Evolutionary conservation across 2,888 invertebrate species (phyloP), one percentile per base, ranked within the genome.

Genomic region (Sarcophaga carnaria): DNA sequence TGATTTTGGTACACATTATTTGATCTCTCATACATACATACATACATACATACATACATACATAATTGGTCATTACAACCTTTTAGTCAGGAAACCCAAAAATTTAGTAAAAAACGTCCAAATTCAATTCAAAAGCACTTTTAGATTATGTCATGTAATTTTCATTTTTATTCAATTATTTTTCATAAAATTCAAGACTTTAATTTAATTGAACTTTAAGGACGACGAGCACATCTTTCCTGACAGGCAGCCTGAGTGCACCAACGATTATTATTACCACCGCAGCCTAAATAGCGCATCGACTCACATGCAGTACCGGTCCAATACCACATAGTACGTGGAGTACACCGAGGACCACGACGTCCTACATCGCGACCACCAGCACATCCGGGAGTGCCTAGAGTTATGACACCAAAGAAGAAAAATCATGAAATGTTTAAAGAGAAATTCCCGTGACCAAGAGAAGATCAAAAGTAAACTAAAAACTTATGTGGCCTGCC

Each of bases 251-350:
- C 71, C 25, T 27, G n/a, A 22, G 87, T 59, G 45, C 87, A 84
- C 63, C 69, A 84, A 22, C 87, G 87, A 81, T 87, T 87, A 22
- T 20, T 75, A 45, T 84, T 87, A 17, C 87, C 87, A 4, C 75
- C 83, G 60, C 87, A 86, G 47, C 86, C 86, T 8, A 60, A 54
- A 60, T 86, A 86, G 4, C 37, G 6, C 12, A 86, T 25, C 1
- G 47, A 45, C 20, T 37, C 59, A 59, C 86, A 86, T 59, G 60
- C 17, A 4, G 54, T 10, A 4, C 60, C 14, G 74, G 83, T 72
- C 69, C 72, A 83, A 63, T 78, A 78, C 83, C 82, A 86, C 25
- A 74, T 63, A 10, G 3, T 14, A 27, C 74, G n/a, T 14, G 49
- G 14, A 49, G 1, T 0, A 14, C 71, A 76, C 14, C 64, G 20